Percentiles rank a stretch among this genome's conserved stretches.
These are phyloP conservation scores for Phoeniculus purpureus DNA, from an alignment of 2,797 vertebrate species.

Conservation along the genomic window DNA sequence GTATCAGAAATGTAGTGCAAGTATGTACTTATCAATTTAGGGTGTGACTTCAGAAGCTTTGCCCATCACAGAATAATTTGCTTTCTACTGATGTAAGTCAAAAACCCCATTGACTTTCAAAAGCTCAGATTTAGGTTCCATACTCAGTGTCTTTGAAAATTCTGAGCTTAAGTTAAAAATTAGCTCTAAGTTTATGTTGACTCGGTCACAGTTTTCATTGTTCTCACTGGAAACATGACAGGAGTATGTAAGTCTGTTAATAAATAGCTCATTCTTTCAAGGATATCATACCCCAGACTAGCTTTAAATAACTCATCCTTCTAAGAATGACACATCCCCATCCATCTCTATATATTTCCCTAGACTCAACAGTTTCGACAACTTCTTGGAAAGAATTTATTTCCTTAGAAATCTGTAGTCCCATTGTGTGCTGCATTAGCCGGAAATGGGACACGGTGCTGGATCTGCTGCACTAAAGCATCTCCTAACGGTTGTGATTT, in stretches of 20 bases:
- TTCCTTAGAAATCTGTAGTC: conserved; percentile 65
- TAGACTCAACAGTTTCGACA: conserved; percentile 62
- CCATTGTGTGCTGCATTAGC: conserved; percentile 41
- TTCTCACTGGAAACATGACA: conserved; percentile 53
- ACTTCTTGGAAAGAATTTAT: conserved; percentile 66
- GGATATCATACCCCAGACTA: conserved; percentile 27
- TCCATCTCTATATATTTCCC: conserved; percentile 66
- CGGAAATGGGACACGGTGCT: conserved; percentile 39
- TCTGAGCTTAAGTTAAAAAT: conserved; percentile 35
- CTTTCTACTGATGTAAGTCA: not conserved
- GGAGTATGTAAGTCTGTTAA: conserved; percentile 59
- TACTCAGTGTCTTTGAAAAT: not conserved
- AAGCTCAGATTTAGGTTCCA: not conserved
- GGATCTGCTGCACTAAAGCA: conserved; percentile 52
- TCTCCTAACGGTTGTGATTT: conserved; percentile 54
- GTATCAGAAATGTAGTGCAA: not conserved
- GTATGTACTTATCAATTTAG: not conserved
- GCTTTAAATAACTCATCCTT: conserved; percentile 64
- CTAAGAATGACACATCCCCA: conserved; percentile 58
- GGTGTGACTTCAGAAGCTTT: conserved; percentile 12
- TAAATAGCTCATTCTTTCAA: conserved; percentile 61
- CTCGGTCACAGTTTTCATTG: conserved; percentile 46
- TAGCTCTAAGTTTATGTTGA: conserved; percentile 55
- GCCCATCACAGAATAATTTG: not conserved
- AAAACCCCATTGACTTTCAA: conserved; percentile 15